These are phyloP conservation scores for Vulpes ferrilata DNA, from an alignment of 2,113 vertebrate species.

Conservation along the genomic window DNA sequence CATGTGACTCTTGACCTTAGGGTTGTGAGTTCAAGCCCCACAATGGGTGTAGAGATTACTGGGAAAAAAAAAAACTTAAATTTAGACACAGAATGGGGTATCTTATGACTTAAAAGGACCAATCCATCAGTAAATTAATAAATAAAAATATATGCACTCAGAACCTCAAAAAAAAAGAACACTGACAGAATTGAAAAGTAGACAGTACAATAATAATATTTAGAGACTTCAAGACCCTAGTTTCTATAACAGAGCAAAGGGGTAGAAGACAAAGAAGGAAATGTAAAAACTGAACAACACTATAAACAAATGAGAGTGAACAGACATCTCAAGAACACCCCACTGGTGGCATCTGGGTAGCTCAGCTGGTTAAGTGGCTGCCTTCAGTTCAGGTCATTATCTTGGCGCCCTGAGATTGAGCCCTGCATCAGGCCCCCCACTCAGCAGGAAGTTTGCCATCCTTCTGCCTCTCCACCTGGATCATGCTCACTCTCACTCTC, in stretches of 20 bases:
- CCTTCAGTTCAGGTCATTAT: neutral
- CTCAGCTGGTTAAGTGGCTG: neutral
- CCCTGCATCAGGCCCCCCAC: neutral
- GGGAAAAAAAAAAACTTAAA: neutral
- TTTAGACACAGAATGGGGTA: neutral
- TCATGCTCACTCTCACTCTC: neutral
- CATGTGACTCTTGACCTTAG: neutral
- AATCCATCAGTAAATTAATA: neutral
- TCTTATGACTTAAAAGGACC: neutral
- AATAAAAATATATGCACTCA: neutral
- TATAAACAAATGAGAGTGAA: neutral
- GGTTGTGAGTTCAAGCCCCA: neutral
- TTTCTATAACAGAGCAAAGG: neutral
- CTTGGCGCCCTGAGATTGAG: neutral
- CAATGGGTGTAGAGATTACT: neutral
- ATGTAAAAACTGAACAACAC: neutral
- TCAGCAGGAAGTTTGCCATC: neutral
- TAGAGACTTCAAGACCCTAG: rapidly evolving
- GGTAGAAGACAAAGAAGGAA: neutral
- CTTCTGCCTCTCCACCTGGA: neutral
- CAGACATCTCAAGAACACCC: neutral
- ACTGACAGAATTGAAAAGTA: neutral
- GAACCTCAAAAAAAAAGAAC: neutral
- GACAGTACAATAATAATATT: neutral
- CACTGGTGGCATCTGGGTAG: neutral